Conservation (phyloP, 1,140 invertebrate genomes). For the Bemisia tabaci region DNA sequence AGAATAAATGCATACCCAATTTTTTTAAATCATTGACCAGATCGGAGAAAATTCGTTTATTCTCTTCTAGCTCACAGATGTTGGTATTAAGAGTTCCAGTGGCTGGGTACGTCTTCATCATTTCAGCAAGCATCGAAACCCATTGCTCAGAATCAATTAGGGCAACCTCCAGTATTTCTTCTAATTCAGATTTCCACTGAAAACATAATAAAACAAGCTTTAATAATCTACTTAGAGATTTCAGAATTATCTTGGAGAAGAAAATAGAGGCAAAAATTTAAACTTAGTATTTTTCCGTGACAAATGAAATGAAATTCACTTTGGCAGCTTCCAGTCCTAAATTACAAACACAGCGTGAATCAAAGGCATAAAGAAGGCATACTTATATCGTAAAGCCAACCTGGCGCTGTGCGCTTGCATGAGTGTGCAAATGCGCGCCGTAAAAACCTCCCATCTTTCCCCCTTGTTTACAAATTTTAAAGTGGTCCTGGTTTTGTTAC, state of each 20-base stretch:
- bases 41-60: conserved; percentile 76
- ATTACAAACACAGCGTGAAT: too few species aligned
- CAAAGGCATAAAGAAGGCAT: too few species aligned
- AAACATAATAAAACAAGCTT: conserved; percentile 29
- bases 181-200: conserved; percentile 83
- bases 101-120: conserved; percentile 82
- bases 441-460: too few species aligned
- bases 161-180: conserved; percentile 87
- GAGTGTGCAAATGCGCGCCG: too few species aligned
- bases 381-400: too few species aligned
- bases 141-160: conserved; percentile 83
- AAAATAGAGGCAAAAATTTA: conserved; percentile 1
- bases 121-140: conserved; percentile 92
- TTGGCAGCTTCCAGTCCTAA: too few species aligned
- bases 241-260: too few species aligned
- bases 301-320: conserved; percentile 2
- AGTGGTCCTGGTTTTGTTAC: too few species aligned
- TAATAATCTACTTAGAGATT: too few species aligned
- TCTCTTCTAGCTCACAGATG: conserved; percentile 70
- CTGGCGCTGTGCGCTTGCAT: too few species aligned
- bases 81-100: conserved; percentile 78
- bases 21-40: conserved; percentile 75
- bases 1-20: conserved; percentile 42
- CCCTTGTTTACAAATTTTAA: too few species aligned
- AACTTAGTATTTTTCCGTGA: neutral